Percentiles rank a stretch among this genome's conserved stretches.
phyloP scores from a whole-genome alignment of 2,888 invertebrate genomes.

The Ligdia adustata region DNA sequence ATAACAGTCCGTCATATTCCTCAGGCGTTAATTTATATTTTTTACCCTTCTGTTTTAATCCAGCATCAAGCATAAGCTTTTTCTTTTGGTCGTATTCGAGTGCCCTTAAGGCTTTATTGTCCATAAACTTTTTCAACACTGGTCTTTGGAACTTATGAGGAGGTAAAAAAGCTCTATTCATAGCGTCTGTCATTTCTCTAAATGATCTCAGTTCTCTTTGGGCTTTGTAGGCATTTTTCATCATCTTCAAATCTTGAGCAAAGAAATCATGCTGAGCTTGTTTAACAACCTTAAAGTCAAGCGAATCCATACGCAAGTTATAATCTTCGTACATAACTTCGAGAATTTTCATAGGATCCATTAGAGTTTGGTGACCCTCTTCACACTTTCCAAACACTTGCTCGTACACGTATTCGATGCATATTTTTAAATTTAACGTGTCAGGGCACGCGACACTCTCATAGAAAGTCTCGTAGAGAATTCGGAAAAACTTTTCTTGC shows the following conservation, averaged over 20 bases:
- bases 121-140: constrained; percentile 59
- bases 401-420: constrained; percentile 77
- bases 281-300: constrained; percentile 73
- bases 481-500: constrained; percentile 71
- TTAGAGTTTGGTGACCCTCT: constrained; percentile 71
- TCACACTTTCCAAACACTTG: constrained; percentile 76
- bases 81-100: constrained; percentile 53
- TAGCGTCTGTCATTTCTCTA: constrained; percentile 72
- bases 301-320: constrained; percentile 67
- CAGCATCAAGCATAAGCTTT: constrained; percentile 44
- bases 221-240: constrained; percentile 70
- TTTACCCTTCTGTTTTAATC: constrained; percentile 45
- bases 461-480: constrained; percentile 69
- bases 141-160: constrained; percentile 61
- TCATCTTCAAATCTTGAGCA: constrained; percentile 71
- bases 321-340: constrained; percentile 77
- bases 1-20: constrained; percentile 62
- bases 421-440: constrained; percentile 72
- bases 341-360: constrained; percentile 76
- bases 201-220: constrained; percentile 71
- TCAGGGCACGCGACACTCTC: constrained; percentile 69
- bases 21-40: constrained; percentile 63
- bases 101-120: constrained; percentile 60
- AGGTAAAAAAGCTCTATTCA: constrained; percentile 74
- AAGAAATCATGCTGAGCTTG: constrained; percentile 72